Conservation (phyloP, 2,797 vertebrate species). For the Sibirionetta formosa region DNA sequence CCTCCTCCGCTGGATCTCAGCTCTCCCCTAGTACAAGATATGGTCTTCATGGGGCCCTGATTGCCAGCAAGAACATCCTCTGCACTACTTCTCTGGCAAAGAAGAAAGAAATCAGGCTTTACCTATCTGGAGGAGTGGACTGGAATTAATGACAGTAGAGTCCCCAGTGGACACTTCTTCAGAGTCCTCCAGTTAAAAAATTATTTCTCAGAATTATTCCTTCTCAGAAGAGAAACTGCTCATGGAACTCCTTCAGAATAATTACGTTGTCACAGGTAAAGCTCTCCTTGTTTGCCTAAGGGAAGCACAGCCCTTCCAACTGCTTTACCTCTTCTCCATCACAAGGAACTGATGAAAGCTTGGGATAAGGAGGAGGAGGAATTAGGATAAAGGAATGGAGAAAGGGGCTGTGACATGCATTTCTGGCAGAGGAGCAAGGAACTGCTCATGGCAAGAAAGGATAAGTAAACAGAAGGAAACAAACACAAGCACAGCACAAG, state of each 20-base stretch:
- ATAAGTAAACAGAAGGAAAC: slow-evolving; percentile 35
- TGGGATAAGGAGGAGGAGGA: not conserved
- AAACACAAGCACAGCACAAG: slow-evolving; percentile 22
- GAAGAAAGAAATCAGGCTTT: not conserved
- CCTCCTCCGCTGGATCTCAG: not conserved
- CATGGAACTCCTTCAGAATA: not conserved
- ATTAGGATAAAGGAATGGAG: slow-evolving; percentile 31
- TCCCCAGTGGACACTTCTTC: not conserved
- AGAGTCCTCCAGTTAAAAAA: not conserved
- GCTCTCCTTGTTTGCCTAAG: not conserved
- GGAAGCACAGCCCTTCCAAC: not conserved
- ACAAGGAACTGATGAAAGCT: slow-evolving; percentile 38
- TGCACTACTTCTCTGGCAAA: not conserved
- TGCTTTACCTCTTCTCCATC: not conserved
- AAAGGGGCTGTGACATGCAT: slow-evolving; percentile 23
- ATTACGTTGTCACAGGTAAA: not conserved
- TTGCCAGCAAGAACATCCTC: not conserved
- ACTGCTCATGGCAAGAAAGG: slow-evolving; percentile 15
- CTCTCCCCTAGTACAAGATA: not conserved
- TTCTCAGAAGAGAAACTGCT: not conserved
- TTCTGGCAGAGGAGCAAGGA: slow-evolving; percentile 40
- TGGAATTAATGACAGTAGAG: not conserved
- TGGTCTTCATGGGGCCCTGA: not conserved
- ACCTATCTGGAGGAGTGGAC: not conserved
- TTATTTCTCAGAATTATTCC: not conserved